These are phyloP conservation scores for Hirudo medicinalis DNA, from an alignment of 1,140 invertebrate species.

Conservation along the genomic window DNA sequence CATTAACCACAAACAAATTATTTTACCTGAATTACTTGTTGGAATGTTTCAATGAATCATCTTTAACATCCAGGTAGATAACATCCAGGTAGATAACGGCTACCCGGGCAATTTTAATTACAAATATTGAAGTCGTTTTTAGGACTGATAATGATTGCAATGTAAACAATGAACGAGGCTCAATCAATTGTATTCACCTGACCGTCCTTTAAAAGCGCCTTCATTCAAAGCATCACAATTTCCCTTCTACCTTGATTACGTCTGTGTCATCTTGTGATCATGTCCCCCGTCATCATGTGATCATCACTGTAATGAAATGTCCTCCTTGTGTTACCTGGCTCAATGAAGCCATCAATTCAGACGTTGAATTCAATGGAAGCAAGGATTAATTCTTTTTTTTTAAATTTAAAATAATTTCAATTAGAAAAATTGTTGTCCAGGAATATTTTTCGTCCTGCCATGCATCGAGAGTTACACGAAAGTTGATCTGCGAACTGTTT, in stretches of 20 bases:
- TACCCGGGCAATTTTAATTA: background rate
- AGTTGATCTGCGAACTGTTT: conserved; percentile 65
- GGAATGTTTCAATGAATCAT: too few species aligned
- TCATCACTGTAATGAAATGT: too few species aligned
- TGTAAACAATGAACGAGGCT: background rate
- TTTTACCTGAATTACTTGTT: too few species aligned
- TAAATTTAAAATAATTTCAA: background rate
- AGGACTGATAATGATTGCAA: background rate
- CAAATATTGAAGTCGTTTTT: background rate
- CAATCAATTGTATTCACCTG: background rate
- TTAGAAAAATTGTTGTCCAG: conserved; percentile 23
- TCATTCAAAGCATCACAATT: background rate
- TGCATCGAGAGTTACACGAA: conserved; percentile 80
- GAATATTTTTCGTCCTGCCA: conserved; percentile 68
- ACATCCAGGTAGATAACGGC: background rate
- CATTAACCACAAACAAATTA: too few species aligned
- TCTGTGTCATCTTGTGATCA: background rate
- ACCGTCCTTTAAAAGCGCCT: background rate
- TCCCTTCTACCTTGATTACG: background rate
- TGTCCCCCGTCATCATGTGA: too few species aligned
- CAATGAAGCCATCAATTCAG: background rate
- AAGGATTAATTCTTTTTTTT: background rate
- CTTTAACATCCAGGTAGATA: too few species aligned
- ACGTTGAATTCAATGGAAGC: background rate
- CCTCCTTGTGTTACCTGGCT: background rate